These are phyloP conservation scores for Beaufortia kweichowensis DNA, from an alignment of 2,113 vertebrate species.

Conservation along the genomic window DNA sequence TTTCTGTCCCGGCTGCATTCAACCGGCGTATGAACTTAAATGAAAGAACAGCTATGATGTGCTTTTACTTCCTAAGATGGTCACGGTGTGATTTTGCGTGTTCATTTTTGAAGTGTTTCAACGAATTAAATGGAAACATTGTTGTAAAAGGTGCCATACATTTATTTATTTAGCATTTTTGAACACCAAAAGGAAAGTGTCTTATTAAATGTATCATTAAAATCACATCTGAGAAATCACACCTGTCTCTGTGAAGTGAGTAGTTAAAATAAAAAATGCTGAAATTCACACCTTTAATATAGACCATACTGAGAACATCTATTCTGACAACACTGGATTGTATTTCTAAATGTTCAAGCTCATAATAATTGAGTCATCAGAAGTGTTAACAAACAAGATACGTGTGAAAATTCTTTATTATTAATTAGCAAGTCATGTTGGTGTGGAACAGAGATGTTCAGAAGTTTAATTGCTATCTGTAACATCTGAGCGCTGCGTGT, in stretches of 20 bases:
- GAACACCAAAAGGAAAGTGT: no score
- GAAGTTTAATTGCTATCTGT: constrained; percentile 25
- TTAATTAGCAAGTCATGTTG: constrained; percentile 31
- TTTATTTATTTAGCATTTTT: no score
- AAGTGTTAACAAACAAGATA: constrained; percentile 31
- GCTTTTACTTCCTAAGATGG: neutral
- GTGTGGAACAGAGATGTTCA: constrained; percentile 11
- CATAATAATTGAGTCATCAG: constrained; percentile 11
- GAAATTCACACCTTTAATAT: neutral
- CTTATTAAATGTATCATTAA: no score
- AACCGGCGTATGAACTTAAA: neutral
- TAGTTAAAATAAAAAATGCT: neutral
- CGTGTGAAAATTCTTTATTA: neutral
- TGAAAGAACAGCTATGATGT: neutral
- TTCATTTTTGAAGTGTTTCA: no score
- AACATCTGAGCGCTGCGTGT: constrained; percentile 10
- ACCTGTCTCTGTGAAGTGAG: neutral
- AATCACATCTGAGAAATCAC: no score
- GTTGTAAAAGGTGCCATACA: no score
- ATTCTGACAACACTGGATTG: neutral
- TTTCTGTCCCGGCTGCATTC: neutral
- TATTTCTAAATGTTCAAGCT: neutral
- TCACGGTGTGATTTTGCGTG: no score
- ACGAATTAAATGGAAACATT: no score
- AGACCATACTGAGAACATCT: neutral